Percentiles rank a stretch among this genome's conserved stretches.
Conservation (phyloP, 2,113 vertebrate species). For the Dasyurus viverrinus region DNA sequence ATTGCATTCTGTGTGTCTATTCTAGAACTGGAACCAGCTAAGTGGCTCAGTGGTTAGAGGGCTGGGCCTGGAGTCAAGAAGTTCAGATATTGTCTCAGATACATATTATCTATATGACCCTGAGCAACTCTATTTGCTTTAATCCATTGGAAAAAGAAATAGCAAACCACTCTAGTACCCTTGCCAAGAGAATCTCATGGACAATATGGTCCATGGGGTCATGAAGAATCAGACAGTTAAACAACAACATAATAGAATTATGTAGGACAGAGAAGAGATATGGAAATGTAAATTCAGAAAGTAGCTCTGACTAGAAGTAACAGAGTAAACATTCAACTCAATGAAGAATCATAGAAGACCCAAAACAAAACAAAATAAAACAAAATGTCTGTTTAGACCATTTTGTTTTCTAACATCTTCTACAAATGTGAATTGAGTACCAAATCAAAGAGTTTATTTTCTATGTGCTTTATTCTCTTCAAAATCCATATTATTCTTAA, state of each 20-base stretch:
- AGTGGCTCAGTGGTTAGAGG: not conserved
- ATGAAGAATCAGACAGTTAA: not conserved
- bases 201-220: not conserved
- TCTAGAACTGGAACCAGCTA: not conserved
- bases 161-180: not conserved
- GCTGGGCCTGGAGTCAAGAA: not conserved
- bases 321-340: not conserved
- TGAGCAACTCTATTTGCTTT: not conserved
- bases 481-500: not conserved
- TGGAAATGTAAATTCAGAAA: not conserved
- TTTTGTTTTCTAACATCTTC: not conserved
- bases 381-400: not conserved
- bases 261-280: not conserved
- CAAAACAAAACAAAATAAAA: not conserved
- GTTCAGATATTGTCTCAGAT: not conserved
- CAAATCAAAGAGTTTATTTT: not conserved
- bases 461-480: not conserved
- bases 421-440: not conserved
- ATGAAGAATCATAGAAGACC: not conserved
- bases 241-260: not conserved
- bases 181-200: not conserved
- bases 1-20: not conserved
- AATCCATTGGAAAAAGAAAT: not conserved
- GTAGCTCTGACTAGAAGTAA: not conserved
- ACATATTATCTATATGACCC: not conserved